Evolutionary conservation across 1,140 invertebrate species (phyloP).

Genomic region (Bombus ignitus): DNA sequence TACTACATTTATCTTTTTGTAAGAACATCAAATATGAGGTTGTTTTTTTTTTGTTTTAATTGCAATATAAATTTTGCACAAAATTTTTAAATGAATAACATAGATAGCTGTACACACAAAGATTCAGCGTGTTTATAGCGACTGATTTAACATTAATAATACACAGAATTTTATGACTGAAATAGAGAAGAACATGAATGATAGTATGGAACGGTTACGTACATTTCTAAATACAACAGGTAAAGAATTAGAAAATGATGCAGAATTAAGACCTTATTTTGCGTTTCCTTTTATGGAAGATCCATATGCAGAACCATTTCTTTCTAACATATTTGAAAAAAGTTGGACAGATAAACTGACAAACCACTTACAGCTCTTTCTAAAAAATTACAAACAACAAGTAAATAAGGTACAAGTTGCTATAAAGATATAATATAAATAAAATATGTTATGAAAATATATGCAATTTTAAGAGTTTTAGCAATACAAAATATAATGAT

Average conservation of each 20-base stretch:
- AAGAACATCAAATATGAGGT: not conserved
- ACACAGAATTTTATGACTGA: slow-evolving; percentile 49
- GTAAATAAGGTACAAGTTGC: slow-evolving; percentile 45
- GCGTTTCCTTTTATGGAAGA: slow-evolving; percentile 84
- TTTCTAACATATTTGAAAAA: slow-evolving; percentile 84
- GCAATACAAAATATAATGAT: slow-evolving; percentile 16
- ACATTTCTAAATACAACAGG: slow-evolving; percentile 83
- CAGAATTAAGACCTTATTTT: slow-evolving; percentile 84
- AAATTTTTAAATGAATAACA: not conserved
- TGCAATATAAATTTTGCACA: not conserved
- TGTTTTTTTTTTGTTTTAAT: slow-evolving; percentile 11
- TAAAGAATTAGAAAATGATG: slow-evolving; percentile 82
- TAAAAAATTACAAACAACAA: slow-evolving; percentile 53
- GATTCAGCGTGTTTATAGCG: not conserved
- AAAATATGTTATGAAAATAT: slow-evolving; percentile 36
- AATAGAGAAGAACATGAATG: slow-evolving; percentile 59
- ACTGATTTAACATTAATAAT: slow-evolving; percentile 52
- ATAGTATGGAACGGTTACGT: slow-evolving; percentile 82
- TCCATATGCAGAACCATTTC: slow-evolving; percentile 83
- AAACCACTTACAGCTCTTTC: slow-evolving; percentile 56
- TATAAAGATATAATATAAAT: slow-evolving; percentile 23
- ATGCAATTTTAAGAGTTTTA: slow-evolving; percentile 22
- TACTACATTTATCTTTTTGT: slow-evolving; percentile 1
- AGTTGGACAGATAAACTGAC: slow-evolving; percentile 64
- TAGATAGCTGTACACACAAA: not conserved